Evolutionary conservation across 1,140 invertebrate genomes (phyloP).

Genomic region (Dysdera silvatica): DNA sequence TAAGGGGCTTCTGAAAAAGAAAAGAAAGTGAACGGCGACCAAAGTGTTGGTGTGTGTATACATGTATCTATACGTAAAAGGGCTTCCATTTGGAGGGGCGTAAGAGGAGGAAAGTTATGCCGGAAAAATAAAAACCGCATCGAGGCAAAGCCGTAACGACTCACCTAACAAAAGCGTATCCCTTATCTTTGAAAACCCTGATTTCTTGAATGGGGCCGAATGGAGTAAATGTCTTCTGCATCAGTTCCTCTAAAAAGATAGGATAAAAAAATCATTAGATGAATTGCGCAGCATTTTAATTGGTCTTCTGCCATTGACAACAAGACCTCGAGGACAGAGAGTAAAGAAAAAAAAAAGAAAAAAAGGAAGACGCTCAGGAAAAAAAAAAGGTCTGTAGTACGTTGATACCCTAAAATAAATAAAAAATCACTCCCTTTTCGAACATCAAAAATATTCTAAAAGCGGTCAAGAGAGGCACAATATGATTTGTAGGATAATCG

Average conservation of each 20-base stretch:
- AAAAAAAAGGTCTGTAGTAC: too few relatives aligned
- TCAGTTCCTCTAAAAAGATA: constrained; percentile 73
- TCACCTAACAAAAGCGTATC: constrained; percentile 83
- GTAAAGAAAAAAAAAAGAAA: too few relatives aligned
- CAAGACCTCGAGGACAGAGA: constrained; percentile 21
- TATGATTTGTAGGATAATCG: too few relatives aligned
- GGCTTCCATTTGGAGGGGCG: too few relatives aligned
- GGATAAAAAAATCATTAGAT: constrained; percentile 26
- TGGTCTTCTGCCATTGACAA: constrained; percentile 29
- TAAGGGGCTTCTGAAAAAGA: too few relatives aligned
- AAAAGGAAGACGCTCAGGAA: constrained; percentile 3
- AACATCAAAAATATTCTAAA: too few relatives aligned
- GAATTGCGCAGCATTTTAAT: constrained; percentile 29
- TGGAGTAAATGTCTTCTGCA: constrained; percentile 90
- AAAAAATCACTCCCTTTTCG: too few relatives aligned
- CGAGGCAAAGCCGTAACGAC: constrained; percentile 24
- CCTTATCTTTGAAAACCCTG: constrained; percentile 98
- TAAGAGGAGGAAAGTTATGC: constrained; percentile 10
- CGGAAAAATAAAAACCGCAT: constrained; percentile 26
- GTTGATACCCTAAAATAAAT: too few relatives aligned
- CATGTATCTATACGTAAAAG: too few relatives aligned
- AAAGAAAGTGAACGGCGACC: too few relatives aligned
- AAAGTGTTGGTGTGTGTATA: too few relatives aligned
- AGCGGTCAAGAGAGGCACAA: too few relatives aligned
- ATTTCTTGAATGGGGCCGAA: constrained; percentile 97